Conservation (phyloP, 2,888 invertebrate species). For the Diarsia brunnea region DNA sequence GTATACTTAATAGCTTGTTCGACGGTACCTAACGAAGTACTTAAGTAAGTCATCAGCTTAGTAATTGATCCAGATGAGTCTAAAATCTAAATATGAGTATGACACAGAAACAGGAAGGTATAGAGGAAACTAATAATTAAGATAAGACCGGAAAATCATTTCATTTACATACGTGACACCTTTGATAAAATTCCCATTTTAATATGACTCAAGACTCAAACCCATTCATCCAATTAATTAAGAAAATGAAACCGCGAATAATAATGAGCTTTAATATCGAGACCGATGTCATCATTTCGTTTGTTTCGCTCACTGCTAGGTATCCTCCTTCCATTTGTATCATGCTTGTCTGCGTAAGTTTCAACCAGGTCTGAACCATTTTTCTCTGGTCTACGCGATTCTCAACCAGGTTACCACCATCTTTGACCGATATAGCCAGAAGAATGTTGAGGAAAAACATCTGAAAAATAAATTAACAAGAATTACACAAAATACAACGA, state of each 20-base stretch:
- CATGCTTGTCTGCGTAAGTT: not conserved
- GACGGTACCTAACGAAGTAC: not conserved
- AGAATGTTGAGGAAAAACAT: constrained; percentile 9
- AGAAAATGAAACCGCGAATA: not conserved
- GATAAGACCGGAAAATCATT: constrained; percentile 10
- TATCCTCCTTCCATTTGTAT: not conserved
- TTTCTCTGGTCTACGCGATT: not conserved
- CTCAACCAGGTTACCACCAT: not conserved
- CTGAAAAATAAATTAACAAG: not conserved
- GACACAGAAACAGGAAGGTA: not conserved
- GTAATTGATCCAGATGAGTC: not conserved
- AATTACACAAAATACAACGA: not conserved
- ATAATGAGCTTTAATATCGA: not conserved
- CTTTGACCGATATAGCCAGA: not conserved
- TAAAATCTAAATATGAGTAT: not conserved
- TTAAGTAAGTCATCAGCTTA: not conserved
- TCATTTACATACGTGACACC: constrained; percentile 1
- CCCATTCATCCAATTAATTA: not conserved
- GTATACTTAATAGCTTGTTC: too few species aligned
- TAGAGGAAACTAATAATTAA: not conserved
- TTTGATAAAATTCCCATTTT: constrained; percentile 3
- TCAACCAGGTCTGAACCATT: not conserved
- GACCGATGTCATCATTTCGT: not conserved
- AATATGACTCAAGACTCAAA: not conserved
- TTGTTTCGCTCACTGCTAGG: not conserved